Evolutionary conservation across 2,797 vertebrate species (phyloP), one percentile per base, ranked within the genome.

Genomic region (Acanthopagrus latus): DNA sequence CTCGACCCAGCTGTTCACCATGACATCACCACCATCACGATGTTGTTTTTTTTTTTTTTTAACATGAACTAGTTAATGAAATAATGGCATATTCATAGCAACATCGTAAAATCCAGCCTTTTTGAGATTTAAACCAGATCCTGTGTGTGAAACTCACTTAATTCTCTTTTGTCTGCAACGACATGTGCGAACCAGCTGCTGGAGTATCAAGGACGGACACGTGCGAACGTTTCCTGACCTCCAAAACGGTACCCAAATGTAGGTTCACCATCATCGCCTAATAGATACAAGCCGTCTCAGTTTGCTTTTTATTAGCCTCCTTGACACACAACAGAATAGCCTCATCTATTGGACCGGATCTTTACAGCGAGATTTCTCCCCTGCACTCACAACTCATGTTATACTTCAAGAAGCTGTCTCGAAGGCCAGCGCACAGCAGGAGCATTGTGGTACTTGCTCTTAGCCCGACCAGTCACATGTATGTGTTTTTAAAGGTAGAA

Each of bases 131-230:
- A 38, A 79, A 72, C 66, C 9, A 43, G 20, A 67, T 76, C 48
- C 14, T 38, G 21, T 56, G 60, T 71, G 55, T 56, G 63, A 85
- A 80, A 76, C 33, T 20, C 57, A 44, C 74, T 86, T 84, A 51
- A 84, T 75, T 55, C 71, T 67, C 55, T 59, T 64, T 77, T 77
- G 82, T 55, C 21, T 60, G 50, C 60, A 68, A 56, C 64, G 68
- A 84, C 93, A 94, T 90, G 88, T 94, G 92, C 76, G 41, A 83
- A 38, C 78, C 92, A 94, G 91, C 92, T 93, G 92, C 67, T 55
- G 18, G 81, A 83, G 73, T 74, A 85, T 85, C 78, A 86, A 88
- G 85, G 84, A 89, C 86, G 41, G 60, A 82, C 85, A 89, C 25
- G n/a, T 91, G 86, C 76, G 78, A 92, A 83, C 51, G 74, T 80